A percentile compares a stretch with the other conserved stretches of the same genome.
Conservation (phyloP, 2,113 vertebrate species). For the Siniperca chuatsi region DNA sequence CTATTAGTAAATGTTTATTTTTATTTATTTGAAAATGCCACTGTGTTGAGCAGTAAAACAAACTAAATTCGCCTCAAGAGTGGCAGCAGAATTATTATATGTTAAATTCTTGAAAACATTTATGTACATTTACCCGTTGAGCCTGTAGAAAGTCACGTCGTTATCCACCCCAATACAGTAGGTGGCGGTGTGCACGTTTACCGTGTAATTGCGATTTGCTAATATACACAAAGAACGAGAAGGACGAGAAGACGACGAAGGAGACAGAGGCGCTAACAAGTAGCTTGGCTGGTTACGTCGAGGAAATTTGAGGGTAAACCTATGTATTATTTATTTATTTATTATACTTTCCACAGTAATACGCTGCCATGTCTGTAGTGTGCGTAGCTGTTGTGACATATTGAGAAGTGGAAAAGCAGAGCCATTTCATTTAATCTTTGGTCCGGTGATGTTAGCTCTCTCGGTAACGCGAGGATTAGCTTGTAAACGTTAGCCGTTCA, state of each 20-base stretch:
- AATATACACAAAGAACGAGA: conserved; percentile 23
- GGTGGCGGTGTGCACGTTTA: background rate
- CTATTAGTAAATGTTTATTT: background rate
- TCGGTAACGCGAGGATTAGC: conserved; percentile 46
- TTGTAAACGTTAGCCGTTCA: conserved; percentile 33
- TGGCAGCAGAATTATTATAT: too few relatives aligned
- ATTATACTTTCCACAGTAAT: rapidly evolving
- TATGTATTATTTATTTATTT: background rate
- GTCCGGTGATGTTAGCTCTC: background rate
- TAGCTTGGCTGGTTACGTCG: conserved; percentile 45
- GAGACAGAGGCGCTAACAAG: background rate
- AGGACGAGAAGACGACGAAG: conserved; percentile 28
- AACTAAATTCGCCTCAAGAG: too few relatives aligned
- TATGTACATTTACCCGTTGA: too few relatives aligned
- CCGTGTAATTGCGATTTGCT: too few relatives aligned
- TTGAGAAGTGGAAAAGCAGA: rapidly evolving
- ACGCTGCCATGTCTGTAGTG: rapidly evolving
- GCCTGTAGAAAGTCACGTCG: too few relatives aligned
- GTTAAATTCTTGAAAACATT: too few relatives aligned
- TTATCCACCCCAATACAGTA: rapidly evolving
- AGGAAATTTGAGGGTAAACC: conserved; percentile 58
- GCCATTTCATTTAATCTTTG: rapidly evolving
- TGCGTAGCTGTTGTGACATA: rapidly evolving
- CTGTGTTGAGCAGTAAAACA: background rate
- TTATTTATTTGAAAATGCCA: background rate